phyloP scores from a whole-genome alignment of 2,113 vertebrate genomes.

The Epinephelus lanceolatus region DNA sequence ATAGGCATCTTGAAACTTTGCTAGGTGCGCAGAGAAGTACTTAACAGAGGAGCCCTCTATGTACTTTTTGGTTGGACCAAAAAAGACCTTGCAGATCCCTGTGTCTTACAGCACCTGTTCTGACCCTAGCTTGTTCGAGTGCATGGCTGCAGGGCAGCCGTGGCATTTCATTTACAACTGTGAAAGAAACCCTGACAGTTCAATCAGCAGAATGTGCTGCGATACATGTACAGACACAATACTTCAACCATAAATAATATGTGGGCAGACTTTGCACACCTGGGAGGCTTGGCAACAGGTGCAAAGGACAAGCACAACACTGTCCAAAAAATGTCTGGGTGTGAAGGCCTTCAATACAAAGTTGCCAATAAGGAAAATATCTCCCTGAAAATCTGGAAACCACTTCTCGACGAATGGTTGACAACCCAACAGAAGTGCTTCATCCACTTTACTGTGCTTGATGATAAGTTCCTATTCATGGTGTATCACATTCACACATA shows the following conservation, averaged over 20 bases:
- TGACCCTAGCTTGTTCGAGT: constrained; percentile 23
- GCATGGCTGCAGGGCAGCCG: constrained; percentile 32
- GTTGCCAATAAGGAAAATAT: too few species aligned
- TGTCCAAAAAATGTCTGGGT: neutral
- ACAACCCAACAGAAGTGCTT: too few species aligned
- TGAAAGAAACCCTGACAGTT: constrained; percentile 54
- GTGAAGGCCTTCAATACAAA: too few species aligned
- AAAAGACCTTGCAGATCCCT: constrained; percentile 19
- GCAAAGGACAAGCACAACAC: neutral
- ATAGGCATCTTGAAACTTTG: neutral
- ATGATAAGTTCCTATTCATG: too few species aligned
- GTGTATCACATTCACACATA: too few species aligned
- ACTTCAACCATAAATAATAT: constrained; percentile 35
- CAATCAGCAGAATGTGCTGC: constrained; percentile 24
- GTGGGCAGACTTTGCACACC: constrained; percentile 12
- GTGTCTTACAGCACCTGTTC: constrained; percentile 32
- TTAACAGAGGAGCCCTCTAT: neutral
- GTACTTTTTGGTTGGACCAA: neutral
- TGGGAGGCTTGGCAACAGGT: constrained; percentile 14
- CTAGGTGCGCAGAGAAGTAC: neutral
- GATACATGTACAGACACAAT: constrained; percentile 29
- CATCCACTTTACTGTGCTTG: too few species aligned
- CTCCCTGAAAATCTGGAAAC: too few species aligned
- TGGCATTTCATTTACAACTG: constrained; percentile 48
- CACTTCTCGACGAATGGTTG: too few species aligned